Evolutionary conservation across 2,797 vertebrate species (phyloP), one percentile per base, ranked within the genome.

Genomic region (Sciaenops ocellatus): DNA sequence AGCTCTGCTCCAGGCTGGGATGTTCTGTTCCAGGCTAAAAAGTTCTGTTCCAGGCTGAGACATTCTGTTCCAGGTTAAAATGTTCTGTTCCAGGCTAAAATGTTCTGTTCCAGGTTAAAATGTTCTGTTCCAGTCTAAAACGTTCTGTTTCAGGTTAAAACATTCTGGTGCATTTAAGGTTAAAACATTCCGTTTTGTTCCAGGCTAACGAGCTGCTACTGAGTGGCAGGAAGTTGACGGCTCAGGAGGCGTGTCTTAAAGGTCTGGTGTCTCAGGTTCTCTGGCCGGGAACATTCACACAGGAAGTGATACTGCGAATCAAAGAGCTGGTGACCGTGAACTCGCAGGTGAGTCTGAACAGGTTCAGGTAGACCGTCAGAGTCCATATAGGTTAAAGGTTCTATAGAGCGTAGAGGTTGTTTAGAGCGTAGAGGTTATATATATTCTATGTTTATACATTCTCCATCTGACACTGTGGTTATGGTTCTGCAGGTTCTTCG

Each of bases 191-290:
- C 50, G 28, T 46, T 52, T 12, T 51, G 52, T 74, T 84, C 3
- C 93, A 99, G 98, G 98, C 98, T 11, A 99, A 97, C 78, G 98
- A 99, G 92, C 96, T 99, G 96, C 93, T 99, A 78, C 96, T 99
- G 78, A 97, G 97, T 10, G 97, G 97, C 80, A 97, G 98, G 90
- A 99, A 98, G 94, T 30, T 99, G 92, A 99, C 98, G 0, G 98
- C 98, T 0, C 98, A 98, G 94, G 98, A 99, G 91, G 98, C 98
- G 0, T 98, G 98, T 81, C 95, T 96, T 78, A 99, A 99, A 89
- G 98, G 98, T 76, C 90, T 99, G 86, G 97, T 99, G 56, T 99
- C 98, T 10, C 98, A 99, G 94, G 98, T 99, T 74, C 96, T 99
- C 42, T 99, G 98, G 98, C 98, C 98, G 0, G 97, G 96, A 80